These are phyloP conservation scores for human (Homo sapiens) DNA, from an alignment of 2,113 vertebrate species.

Conservation along the genomic window GRCh38 chr4:7060001-7060500, in stretches of 20 bases:
- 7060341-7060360: accelerated
- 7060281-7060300: neutral
- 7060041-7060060: neutral
- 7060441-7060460: accelerated
- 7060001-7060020: neutral
- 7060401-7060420: neutral
- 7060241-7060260: neutral
- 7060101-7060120: neutral
- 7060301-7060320: accelerated
- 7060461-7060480: accelerated
- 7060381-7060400: no score
- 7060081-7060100: slow-evolving; percentile 28
- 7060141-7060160: neutral
- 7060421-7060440: accelerated
- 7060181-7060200: neutral
- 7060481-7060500: accelerated
- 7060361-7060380: neutral
- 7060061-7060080: slow-evolving; percentile 52
- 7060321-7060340: no score
- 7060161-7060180: neutral
- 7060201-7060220: neutral
- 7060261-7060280: neutral
- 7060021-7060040: neutral
- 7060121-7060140: neutral
- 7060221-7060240: neutral